phyloP scores from a whole-genome alignment of 2,797 vertebrate species.

The Pteronotus mesoamericanus region DNA sequence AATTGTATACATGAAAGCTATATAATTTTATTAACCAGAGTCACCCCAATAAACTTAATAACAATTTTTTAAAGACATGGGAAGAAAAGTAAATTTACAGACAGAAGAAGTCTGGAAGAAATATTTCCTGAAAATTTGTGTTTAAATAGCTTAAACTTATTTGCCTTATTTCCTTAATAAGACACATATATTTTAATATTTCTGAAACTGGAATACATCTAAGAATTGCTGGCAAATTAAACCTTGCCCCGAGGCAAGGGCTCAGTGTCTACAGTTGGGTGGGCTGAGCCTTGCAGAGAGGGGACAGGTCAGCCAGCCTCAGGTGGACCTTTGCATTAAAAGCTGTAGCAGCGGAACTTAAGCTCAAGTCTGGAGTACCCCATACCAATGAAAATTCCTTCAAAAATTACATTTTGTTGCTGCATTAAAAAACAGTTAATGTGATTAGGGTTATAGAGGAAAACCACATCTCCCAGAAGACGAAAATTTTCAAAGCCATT shows the following conservation, averaged over 20 bases:
- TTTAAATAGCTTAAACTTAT: background rate
- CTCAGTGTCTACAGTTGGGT: rapidly evolving
- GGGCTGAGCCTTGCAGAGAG: background rate
- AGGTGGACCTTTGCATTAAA: background rate
- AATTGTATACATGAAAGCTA: background rate
- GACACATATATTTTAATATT: background rate
- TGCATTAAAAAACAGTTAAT: background rate
- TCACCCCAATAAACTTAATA: background rate
- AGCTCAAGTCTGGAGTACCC: background rate
- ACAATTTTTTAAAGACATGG: background rate
- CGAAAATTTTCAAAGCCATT: background rate
- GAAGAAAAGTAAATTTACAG: background rate
- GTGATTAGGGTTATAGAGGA: background rate
- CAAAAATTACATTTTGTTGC: background rate
- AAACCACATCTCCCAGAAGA: background rate
- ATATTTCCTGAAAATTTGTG: background rate
- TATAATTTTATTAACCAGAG: background rate
- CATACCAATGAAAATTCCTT: background rate
- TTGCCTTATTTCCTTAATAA: background rate
- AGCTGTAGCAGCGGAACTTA: background rate
- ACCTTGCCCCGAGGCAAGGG: background rate
- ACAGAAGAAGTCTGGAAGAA: background rate
- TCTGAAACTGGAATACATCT: background rate
- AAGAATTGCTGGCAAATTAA: background rate
- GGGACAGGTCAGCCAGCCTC: background rate